Base-by-base conservation (phyloP, 2,113 vertebrate genomes). In the Edolisoma coerulescens region DNA sequence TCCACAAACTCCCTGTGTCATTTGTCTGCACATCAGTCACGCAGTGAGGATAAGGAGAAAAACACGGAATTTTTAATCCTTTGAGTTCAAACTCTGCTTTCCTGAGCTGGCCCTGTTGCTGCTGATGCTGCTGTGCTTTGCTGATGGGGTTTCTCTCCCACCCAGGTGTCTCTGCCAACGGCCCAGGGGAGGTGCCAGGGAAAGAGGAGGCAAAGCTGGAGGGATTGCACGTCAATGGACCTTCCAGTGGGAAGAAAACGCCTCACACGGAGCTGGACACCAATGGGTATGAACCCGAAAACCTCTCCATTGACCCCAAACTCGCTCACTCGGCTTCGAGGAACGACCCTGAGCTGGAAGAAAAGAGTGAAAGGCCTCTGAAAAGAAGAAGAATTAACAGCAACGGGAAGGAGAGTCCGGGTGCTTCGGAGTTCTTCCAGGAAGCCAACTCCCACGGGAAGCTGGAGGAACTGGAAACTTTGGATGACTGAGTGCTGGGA, bases 331-430 rank as follows among this genome's bases (percentile, higher is more conserved):
- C 97, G 23, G 95, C 96, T 50, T 11, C 93, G 24, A 97, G 92
- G 88, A 97, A 84, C 2, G 97, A 98, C 50, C 96, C 95, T 37
- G 98, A 98, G 85, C 94, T 96, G 47, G 98, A 98, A n/a, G 98
- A 98, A 3, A 97, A 94, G 89, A 96, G 33, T 3, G 98, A 98
- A 78, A 98, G 97, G 73, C 97, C 98, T 56, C 81, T 98, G 53
- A 99, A 99, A 86, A 98, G 98, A 42, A 97, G 97, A n/a, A 98
- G 98, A 89, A 93, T 98, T 4, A 98, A 98, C 95, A 98, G 98
- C 96, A 98, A 17, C 18, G 98, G 97, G 1, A 98, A 97, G 73
- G 98, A 98, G 61, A 98, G 97, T 42, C 97, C 98, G 0, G 97
- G 96, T 33, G 97, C 98, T 49, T 96, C 98, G 0, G 98, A 98